Conservation (phyloP, 2,113 vertebrate species). For the Bubo scandiacus region DNA sequence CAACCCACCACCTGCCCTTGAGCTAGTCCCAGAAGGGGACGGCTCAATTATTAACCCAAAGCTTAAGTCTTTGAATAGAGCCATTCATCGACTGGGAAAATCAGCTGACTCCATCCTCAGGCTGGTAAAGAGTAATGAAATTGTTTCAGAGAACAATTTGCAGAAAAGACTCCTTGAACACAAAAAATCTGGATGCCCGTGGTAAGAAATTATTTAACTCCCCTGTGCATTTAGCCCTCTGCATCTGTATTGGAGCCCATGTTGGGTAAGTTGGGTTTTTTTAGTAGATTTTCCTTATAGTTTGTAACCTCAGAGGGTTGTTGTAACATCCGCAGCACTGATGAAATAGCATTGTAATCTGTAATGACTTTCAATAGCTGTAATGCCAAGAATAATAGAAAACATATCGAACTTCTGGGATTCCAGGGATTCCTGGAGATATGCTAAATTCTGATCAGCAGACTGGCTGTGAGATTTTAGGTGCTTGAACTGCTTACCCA, state of each 20-base stretch:
- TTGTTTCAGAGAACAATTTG: conserved; percentile 73
- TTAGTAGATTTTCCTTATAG: background rate
- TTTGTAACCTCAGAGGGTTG: background rate
- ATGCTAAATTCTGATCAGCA: background rate
- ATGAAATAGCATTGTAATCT: background rate
- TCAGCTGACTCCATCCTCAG: conserved; percentile 85
- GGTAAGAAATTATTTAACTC: background rate
- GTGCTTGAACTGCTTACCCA: background rate
- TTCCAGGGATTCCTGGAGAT: background rate
- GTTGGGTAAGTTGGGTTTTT: background rate
- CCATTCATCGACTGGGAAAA: conserved; percentile 83
- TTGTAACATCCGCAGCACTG: background rate
- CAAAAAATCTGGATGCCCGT: background rate
- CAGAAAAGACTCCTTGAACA: background rate
- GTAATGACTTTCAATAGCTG: background rate
- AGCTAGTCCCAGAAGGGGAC: conserved; percentile 12
- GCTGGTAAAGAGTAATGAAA: conserved; percentile 75
- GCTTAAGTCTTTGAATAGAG: conserved; percentile 81
- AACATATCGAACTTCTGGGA: background rate
- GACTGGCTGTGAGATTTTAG: background rate
- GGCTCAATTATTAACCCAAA: conserved; percentile 82
- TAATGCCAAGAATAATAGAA: background rate
- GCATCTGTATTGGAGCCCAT: background rate
- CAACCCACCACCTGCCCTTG: background rate
- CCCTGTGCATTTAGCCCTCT: background rate